phyloP scores from a whole-genome alignment of 1,140 invertebrate species.

The Batillaria attramentaria region DNA sequence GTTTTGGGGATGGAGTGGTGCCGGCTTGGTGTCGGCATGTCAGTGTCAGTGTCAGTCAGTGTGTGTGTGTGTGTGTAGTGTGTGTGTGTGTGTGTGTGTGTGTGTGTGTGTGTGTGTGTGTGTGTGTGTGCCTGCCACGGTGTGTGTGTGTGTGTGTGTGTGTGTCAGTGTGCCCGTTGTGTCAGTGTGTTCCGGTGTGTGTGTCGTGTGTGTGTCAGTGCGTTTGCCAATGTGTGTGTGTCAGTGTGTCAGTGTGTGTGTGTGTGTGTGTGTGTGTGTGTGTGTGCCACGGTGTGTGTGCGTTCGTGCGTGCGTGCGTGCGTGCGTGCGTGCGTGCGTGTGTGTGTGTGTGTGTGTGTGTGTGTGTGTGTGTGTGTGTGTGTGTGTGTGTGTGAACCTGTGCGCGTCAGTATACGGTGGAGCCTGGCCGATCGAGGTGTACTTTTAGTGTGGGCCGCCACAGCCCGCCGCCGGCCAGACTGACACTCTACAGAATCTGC shows the following conservation, averaged over 20 bases:
- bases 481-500: no score
- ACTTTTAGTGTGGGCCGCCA: no score
- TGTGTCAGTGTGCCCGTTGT: background rate
- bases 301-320: background rate
- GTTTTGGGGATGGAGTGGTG: background rate
- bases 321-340: background rate
- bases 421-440: background rate
- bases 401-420: background rate
- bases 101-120: background rate
- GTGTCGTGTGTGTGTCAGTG: constrained; percentile 4
- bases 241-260: constrained; percentile 9
- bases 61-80: background rate
- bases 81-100: background rate
- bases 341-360: background rate
- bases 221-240: constrained; percentile 4
- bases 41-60: background rate
- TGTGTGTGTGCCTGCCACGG: background rate
- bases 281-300: background rate
- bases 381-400: background rate
- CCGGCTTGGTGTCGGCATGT: background rate
- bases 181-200: constrained; percentile 5
- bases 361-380: background rate
- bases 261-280: constrained; percentile 15
- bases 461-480: no score
- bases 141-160: background rate